phyloP scores from a whole-genome alignment of 2,797 vertebrate species.

The Parauchenoglanis ngamensis region DNA sequence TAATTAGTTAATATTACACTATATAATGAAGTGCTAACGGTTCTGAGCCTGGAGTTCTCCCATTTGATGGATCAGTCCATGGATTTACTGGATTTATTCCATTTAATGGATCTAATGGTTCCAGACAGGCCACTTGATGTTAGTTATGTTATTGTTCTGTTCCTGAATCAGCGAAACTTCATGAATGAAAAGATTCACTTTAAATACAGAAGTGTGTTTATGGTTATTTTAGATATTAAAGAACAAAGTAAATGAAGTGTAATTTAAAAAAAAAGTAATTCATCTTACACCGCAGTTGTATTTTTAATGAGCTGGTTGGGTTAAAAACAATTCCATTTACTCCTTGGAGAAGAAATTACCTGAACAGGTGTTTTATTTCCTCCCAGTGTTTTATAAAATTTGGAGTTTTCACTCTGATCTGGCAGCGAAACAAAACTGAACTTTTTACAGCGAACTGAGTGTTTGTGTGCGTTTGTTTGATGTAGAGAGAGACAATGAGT shows the following conservation, averaged over 20 bases:
- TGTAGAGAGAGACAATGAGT: conserved; percentile 15
- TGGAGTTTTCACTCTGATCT: neutral
- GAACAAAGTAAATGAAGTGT: neutral
- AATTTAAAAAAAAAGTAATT: neutral
- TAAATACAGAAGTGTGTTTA: neutral
- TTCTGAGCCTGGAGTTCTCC: neutral
- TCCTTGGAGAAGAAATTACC: neutral
- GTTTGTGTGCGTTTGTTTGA: neutral
- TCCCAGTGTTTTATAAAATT: neutral
- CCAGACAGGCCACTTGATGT: neutral
- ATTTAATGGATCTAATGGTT: neutral
- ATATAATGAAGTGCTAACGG: neutral
- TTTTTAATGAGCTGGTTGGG: neutral
- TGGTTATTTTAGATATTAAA: neutral
- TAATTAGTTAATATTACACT: neutral
- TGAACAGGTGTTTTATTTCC: neutral
- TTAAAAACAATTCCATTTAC: neutral
- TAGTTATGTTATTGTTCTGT: neutral
- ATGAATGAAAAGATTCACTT: neutral
- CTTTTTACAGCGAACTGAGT: neutral
- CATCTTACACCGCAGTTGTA: neutral
- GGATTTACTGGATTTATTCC: neutral
- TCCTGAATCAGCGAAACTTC: neutral
- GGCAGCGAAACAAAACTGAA: neutral
- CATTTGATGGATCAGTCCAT: neutral